phyloP scores from a whole-genome alignment of 2,888 invertebrate species.

The Anorthoa munda region DNA sequence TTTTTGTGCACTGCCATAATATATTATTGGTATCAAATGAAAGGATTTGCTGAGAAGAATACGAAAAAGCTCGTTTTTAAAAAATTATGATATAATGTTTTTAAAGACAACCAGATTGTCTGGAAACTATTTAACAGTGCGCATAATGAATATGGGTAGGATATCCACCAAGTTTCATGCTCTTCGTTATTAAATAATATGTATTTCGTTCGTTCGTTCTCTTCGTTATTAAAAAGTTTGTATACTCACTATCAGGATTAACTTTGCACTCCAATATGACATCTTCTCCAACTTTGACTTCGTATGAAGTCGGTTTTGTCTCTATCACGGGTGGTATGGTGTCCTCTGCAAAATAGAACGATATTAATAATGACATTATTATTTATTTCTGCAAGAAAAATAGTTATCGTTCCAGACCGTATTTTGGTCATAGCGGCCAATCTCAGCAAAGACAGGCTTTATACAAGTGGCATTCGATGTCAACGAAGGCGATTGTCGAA shows the following conservation, averaged over 20 bases:
- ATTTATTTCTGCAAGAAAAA: neutral
- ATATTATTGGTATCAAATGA: too few species aligned
- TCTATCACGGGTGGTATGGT: slow-evolving; percentile 67
- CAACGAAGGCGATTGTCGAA: too few species aligned
- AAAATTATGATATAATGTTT: too few species aligned
- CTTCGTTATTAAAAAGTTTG: neutral
- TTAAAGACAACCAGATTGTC: too few species aligned
- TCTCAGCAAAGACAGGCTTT: too few species aligned
- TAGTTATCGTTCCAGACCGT: too few species aligned
- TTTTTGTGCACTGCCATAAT: too few species aligned
- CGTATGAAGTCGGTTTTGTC: slow-evolving; percentile 73
- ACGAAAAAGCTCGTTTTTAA: too few species aligned
- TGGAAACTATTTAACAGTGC: too few species aligned
- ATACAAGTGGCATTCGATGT: too few species aligned
- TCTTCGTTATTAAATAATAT: neutral
- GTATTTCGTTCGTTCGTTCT: neutral
- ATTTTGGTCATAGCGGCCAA: too few species aligned
- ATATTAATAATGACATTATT: neutral
- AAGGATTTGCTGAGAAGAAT: too few species aligned
- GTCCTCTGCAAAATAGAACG: slow-evolving; percentile 22
- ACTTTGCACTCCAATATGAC: slow-evolving; percentile 79
- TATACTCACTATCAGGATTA: slow-evolving; percentile 77
- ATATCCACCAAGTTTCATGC: neutral
- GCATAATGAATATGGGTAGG: neutral
- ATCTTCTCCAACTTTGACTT: slow-evolving; percentile 69